These are phyloP conservation scores for Spinus olivaceus DNA, from an alignment of 2,797 vertebrate genomes.

Conservation along the genomic window DNA sequence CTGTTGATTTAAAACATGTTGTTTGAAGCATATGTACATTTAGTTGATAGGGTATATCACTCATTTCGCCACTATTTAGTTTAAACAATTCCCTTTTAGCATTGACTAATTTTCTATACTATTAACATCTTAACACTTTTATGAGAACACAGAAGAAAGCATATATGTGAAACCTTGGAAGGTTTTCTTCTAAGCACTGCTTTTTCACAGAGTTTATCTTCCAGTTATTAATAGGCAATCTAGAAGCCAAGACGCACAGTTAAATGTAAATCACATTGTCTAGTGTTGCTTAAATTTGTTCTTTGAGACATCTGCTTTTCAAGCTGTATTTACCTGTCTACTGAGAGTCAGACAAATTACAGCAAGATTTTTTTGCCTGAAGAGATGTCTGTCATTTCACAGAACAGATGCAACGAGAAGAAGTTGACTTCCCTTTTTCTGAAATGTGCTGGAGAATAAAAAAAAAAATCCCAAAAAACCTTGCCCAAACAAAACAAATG, in stretches of 20 bases:
- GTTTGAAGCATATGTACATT: not conserved
- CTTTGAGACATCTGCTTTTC: slow-evolving; percentile 57
- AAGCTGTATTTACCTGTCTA: slow-evolving; percentile 48
- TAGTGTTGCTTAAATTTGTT: slow-evolving; percentile 31
- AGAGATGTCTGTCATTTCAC: not conserved
- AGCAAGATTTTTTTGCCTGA: not conserved
- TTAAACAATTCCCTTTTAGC: slow-evolving; percentile 3
- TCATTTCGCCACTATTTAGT: not conserved
- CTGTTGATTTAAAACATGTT: not conserved
- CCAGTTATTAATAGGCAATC: not conserved
- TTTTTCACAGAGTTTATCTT: slow-evolving; percentile 34
- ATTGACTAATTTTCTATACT: slow-evolving; percentile 22
- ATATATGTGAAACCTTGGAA: not conserved
- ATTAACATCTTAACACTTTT: not conserved
- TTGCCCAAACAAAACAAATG: not conserved
- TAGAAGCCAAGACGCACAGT: slow-evolving; percentile 18
- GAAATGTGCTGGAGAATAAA: not conserved
- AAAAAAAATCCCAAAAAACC: not conserved
- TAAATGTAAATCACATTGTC: slow-evolving; percentile 30
- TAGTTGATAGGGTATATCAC: not conserved
- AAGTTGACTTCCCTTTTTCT: not conserved
- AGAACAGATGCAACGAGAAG: not conserved
- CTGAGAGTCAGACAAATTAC: slow-evolving; percentile 49
- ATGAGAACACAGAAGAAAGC: not conserved
- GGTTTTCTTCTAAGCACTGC: not conserved